Percentiles rank a stretch among this genome's conserved stretches.
These are phyloP conservation scores for Coregonus clupeaformis DNA, from an alignment of 2,113 vertebrate genomes.

Conservation along the genomic window DNA sequence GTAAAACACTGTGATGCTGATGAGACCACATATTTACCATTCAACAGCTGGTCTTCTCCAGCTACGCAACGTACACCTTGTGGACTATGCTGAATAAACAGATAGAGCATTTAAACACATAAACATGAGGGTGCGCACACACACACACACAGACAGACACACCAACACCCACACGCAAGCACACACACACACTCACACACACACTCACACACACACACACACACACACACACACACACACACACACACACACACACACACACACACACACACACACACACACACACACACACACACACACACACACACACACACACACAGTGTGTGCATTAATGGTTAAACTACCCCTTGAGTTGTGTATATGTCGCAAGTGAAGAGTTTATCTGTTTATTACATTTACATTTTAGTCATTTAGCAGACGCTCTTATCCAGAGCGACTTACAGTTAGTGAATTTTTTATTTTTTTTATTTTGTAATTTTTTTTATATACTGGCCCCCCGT, in stretches of 20 bases:
- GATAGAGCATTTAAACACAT: not conserved
- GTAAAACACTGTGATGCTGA: constrained; percentile 54
- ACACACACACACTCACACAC: not conserved
- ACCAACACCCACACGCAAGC: constrained; percentile 7
- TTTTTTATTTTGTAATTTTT: too few species aligned
- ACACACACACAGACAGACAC: constrained; percentile 47
- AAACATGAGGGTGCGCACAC: not conserved
- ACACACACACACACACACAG: constrained; percentile 37
- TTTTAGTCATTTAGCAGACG: too few species aligned
- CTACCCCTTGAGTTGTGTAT: too few species aligned
- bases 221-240: constrained; percentile 8
- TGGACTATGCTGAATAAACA: constrained; percentile 30
- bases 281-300: constrained; percentile 41
- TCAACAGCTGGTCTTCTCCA: constrained; percentile 70
- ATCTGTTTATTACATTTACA: constrained; percentile 8
- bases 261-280: constrained; percentile 13
- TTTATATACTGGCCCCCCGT: too few species aligned
- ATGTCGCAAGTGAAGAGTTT: constrained; percentile 31
- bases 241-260: constrained; percentile 1
- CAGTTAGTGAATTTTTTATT: too few species aligned
- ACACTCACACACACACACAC: not conserved
- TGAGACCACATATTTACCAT: constrained; percentile 63
- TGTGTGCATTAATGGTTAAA: constrained; percentile 27
- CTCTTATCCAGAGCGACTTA: too few species aligned
- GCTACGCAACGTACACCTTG: constrained; percentile 17